Conservation (phyloP, 1,140 invertebrate genomes). For the Stenopsyche tienmushanensis region DNA sequence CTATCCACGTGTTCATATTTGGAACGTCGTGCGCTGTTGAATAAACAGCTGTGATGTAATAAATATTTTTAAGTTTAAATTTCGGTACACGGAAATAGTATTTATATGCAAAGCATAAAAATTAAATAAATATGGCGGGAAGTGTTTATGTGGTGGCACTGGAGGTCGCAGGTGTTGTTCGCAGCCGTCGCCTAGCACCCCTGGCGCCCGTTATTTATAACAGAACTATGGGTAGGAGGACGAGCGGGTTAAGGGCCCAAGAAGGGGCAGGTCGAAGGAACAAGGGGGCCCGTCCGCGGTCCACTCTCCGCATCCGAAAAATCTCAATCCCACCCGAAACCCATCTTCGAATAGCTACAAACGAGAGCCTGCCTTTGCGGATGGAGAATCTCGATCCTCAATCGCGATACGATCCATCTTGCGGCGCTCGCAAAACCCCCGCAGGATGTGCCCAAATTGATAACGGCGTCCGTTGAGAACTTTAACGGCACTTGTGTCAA, state of each 20-base stretch:
- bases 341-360: slow-evolving; percentile 16
- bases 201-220: slow-evolving; percentile 30
- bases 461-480: background rate
- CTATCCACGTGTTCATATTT: no score
- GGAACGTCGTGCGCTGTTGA: no score
- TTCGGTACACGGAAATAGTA: no score
- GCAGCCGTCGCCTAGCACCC: slow-evolving; percentile 20
- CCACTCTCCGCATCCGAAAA: slow-evolving; percentile 10
- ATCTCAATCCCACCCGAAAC: background rate
- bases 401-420: no score
- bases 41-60: no score
- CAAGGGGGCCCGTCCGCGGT: slow-evolving; percentile 6
- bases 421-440: no score
- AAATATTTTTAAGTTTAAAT: no score
- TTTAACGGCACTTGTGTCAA: background rate
- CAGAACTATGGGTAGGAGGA: slow-evolving; percentile 13
- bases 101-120: no score
- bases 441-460: background rate
- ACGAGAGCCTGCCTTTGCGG: slow-evolving; percentile 3
- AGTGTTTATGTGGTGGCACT: background rate
- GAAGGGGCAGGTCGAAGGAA: slow-evolving; percentile 8
- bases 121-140: background rate
- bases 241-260: background rate
- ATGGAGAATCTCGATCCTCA: no score
- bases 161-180: slow-evolving; percentile 26